These are phyloP conservation scores for Callionymus lyra DNA, from an alignment of 2,113 vertebrate species.

Conservation along the genomic window DNA sequence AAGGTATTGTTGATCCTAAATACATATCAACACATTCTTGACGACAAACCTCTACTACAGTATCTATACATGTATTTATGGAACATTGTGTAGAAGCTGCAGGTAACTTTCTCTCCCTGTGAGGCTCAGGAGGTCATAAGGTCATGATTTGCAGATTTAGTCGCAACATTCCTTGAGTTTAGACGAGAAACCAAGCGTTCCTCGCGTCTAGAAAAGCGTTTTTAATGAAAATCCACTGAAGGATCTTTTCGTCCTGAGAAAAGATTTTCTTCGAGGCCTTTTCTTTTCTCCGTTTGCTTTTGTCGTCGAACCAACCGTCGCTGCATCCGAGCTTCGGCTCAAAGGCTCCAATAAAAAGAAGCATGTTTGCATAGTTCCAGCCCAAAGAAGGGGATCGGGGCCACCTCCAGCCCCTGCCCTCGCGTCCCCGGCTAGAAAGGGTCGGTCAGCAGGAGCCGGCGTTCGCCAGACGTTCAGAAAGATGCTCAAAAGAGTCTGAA, in stretches of 20 bases:
- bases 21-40: too few species aligned
- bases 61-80: too few species aligned
- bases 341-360: conserved; percentile 47
- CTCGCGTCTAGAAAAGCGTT: too few species aligned
- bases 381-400: conserved; percentile 47
- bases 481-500: conserved; percentile 47
- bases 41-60: too few species aligned
- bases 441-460: conserved; percentile 62
- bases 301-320: conserved; percentile 41
- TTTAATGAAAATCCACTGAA: too few species aligned
- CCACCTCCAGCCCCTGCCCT: conserved; percentile 40
- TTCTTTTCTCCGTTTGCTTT: conserved; percentile 46
- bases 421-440: conserved; percentile 51
- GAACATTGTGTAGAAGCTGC: too few species aligned
- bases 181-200: conserved; percentile 46
- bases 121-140: conserved; percentile 55
- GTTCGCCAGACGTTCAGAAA: conserved; percentile 51
- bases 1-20: conserved; percentile 36
- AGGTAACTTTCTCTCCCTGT: conserved; percentile 22
- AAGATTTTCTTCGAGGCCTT: conserved; percentile 31
- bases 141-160: conserved; percentile 63
- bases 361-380: conserved; percentile 60
- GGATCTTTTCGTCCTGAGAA: too few species aligned
- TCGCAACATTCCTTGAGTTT: conserved; percentile 60
- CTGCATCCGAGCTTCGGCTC: conserved; percentile 37